These are phyloP conservation scores for Mystacides longicornis DNA, from an alignment of 2,888 invertebrate species.

Conservation along the genomic window DNA sequence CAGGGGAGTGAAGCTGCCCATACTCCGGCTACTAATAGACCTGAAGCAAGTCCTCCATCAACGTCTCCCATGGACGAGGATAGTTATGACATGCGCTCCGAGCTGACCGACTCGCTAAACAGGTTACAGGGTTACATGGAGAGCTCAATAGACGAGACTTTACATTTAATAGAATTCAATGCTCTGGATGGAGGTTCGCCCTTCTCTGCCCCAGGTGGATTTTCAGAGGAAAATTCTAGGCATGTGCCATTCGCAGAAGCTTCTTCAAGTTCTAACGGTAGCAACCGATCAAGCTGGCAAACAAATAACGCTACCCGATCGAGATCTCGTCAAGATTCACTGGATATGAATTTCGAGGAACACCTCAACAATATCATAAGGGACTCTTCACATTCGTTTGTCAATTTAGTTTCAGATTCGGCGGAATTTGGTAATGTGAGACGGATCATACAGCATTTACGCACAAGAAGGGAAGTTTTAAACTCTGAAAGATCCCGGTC, in stretches of 20 bases:
- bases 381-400: conserved; percentile 42
- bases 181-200: conserved; percentile 10
- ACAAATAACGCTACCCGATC: conserved; percentile 17
- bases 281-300: conserved; percentile 14
- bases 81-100: conserved; percentile 6
- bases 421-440: conserved; percentile 28
- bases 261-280: not conserved
- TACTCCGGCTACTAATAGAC: too few relatives aligned
- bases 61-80: conserved; percentile 28
- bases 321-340: conserved; percentile 6
- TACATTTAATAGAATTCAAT: conserved; percentile 18
- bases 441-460: conserved; percentile 8
- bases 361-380: conserved; percentile 45
- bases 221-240: conserved; percentile 4
- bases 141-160: conserved; percentile 22
- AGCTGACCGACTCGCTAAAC: conserved; percentile 20
- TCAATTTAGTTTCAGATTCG: conserved; percentile 45
- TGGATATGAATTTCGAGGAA: conserved; percentile 28
- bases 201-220: not conserved
- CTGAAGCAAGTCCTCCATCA: conserved; percentile 29
- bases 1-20: not conserved
- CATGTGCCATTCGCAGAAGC: conserved; percentile 5
- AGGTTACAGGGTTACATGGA: conserved; percentile 22
- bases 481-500: not conserved
- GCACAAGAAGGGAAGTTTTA: not conserved